phyloP scores from a whole-genome alignment of 2,888 invertebrate genomes.

The Acronicta aceris region DNA sequence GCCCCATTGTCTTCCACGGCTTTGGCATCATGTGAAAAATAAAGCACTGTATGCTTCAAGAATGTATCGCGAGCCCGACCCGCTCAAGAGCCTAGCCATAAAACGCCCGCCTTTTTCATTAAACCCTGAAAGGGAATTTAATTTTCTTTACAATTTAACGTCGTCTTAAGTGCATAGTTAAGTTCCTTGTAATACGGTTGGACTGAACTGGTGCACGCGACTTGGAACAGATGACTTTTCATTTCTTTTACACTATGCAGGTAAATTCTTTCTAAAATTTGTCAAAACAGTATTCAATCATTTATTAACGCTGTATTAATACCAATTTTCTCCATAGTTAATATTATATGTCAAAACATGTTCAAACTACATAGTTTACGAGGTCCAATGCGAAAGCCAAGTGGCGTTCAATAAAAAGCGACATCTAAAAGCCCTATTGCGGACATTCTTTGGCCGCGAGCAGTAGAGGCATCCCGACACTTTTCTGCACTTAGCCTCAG shows the following conservation, averaged over 20 bases:
- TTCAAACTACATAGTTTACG: constrained; percentile 37
- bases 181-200: background rate
- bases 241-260: background rate
- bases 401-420: constrained; percentile 67
- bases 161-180: constrained; percentile 28
- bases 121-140: constrained; percentile 32
- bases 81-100: constrained; percentile 24
- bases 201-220: background rate
- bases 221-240: background rate
- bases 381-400: constrained; percentile 57
- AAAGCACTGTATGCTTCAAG: constrained; percentile 63
- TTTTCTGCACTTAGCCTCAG: constrained; percentile 79
- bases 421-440: constrained; percentile 72
- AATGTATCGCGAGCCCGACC: constrained; percentile 43
- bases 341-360: background rate
- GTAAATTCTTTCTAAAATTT: background rate
- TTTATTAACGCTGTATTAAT: background rate
- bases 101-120: constrained; percentile 34
- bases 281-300: too few species aligned
- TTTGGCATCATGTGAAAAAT: constrained; percentile 72
- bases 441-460: constrained; percentile 68
- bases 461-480: constrained; percentile 66
- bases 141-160: constrained; percentile 44
- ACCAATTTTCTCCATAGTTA: too few species aligned
- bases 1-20: constrained; percentile 69